Evolutionary conservation across 2,888 invertebrate species (phyloP).

Genomic region (Atrina japonica): DNA sequence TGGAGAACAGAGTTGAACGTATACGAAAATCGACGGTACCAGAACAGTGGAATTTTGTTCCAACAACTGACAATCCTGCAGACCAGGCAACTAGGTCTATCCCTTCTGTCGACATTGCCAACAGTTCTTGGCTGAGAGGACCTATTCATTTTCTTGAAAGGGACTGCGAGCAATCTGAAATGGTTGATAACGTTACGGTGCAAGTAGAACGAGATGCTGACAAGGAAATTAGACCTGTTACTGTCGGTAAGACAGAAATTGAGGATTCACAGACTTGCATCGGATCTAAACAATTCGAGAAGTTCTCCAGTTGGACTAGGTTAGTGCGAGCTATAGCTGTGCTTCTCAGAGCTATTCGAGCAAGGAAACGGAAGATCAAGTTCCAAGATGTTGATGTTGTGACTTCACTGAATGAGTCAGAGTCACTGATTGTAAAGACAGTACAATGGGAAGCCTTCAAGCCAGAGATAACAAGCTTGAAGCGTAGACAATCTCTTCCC

Average conservation of each 20-base stretch:
- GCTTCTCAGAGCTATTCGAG: too few relatives aligned
- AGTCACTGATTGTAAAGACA: background rate
- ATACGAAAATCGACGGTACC: conserved; percentile 18
- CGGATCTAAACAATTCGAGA: conserved; percentile 7
- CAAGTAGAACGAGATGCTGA: too few relatives aligned
- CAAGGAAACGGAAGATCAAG: too few relatives aligned
- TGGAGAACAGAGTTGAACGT: conserved; percentile 31
- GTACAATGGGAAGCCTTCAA: background rate
- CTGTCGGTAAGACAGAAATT: background rate
- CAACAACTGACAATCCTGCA: conserved; percentile 35
- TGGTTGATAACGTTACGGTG: too few relatives aligned
- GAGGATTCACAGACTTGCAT: background rate
- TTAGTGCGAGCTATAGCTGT: conserved; percentile 11
- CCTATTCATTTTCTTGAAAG: too few relatives aligned
- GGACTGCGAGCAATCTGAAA: too few relatives aligned
- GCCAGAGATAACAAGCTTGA: background rate
- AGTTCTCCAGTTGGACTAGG: conserved; percentile 5
- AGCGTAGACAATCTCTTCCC: background rate
- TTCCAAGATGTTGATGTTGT: too few relatives aligned
- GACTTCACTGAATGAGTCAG: too few relatives aligned
- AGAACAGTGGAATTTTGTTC: conserved; percentile 34
- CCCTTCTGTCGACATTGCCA: background rate
- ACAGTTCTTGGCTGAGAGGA: conserved; percentile 23
- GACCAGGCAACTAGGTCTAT: conserved; percentile 30
- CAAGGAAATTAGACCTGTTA: too few relatives aligned